phyloP scores from a whole-genome alignment of 1,140 invertebrate species.

The Brachionus manjavacas region DNA sequence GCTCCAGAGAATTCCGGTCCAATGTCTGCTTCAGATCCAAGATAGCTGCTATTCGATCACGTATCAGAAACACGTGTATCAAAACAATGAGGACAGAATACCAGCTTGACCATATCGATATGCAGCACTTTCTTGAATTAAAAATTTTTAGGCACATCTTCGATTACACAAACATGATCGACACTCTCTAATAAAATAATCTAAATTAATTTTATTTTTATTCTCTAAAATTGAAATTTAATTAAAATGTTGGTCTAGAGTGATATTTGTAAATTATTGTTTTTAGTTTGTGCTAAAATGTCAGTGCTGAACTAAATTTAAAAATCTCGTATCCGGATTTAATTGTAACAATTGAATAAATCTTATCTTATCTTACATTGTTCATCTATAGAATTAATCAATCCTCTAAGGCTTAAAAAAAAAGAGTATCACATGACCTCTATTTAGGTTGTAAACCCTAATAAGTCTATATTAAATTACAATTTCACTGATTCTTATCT shows the following conservation, averaged over 20 bases:
- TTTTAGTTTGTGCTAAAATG: background rate
- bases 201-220: background rate
- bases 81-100: background rate
- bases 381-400: background rate
- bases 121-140: conserved; percentile 7
- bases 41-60: background rate
- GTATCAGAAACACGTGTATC: background rate
- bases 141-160: background rate
- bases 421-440: background rate
- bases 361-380: background rate
- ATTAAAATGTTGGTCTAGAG: background rate
- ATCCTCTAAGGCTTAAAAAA: background rate
- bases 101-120: conserved; percentile 16
- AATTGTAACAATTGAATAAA: background rate
- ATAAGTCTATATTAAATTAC: background rate
- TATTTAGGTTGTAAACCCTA: background rate
- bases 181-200: background rate
- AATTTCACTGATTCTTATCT: conserved; percentile 1
- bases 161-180: background rate
- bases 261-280: background rate
- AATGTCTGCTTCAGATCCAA: background rate
- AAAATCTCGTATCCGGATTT: background rate
- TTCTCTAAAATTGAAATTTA: background rate
- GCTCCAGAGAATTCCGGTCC: background rate
- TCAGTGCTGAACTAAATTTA: background rate